Conservation (phyloP, 2,113 vertebrate species). For the Dromaius novaehollandiae region DNA sequence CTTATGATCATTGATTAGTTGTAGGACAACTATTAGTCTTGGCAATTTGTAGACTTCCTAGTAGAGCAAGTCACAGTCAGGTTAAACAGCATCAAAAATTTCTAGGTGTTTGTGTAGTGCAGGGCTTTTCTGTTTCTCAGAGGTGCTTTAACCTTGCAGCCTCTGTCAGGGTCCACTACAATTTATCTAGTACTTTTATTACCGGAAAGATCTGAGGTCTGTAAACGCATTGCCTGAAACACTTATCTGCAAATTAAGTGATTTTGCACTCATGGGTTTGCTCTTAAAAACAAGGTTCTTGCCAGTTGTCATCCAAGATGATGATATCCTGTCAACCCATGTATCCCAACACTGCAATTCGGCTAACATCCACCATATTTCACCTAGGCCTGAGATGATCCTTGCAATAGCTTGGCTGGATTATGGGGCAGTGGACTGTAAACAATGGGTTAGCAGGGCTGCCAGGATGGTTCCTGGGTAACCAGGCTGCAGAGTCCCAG, state of each 20-base stretch:
- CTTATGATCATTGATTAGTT: neutral
- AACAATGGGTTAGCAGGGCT: neutral
- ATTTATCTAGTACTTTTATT: neutral
- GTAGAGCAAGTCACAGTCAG: neutral
- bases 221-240: constrained; percentile 12
- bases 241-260: neutral
- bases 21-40: neutral
- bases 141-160: neutral
- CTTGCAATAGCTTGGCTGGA: neutral
- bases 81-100: neutral
- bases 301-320: neutral
- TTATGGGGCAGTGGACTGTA: neutral
- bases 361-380: neutral
- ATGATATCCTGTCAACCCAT: neutral
- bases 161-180: neutral
- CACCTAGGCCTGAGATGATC: neutral
- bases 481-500: neutral
- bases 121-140: neutral
- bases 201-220: neutral
- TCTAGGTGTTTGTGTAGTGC: neutral
- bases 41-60: neutral
- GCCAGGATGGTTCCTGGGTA: neutral
- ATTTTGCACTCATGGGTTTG: neutral
- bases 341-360: no score
- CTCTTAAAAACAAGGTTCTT: neutral